These are phyloP conservation scores for Aporophyla lueneburgensis DNA, from an alignment of 2,888 invertebrate genomes.

Conservation along the genomic window DNA sequence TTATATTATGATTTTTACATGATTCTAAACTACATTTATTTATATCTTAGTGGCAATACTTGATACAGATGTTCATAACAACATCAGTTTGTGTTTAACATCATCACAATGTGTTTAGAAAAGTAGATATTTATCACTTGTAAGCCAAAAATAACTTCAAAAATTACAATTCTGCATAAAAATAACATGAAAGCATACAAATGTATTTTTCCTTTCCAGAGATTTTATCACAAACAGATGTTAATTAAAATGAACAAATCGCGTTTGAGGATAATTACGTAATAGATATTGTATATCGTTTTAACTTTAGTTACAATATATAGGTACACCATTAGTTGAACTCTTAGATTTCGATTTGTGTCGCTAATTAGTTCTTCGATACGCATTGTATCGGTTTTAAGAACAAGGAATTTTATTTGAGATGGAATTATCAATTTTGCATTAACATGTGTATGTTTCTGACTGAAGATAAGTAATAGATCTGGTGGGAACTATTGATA, in stretches of 20 bases:
- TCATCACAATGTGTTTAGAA: background rate
- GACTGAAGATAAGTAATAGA: background rate
- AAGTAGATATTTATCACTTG: background rate
- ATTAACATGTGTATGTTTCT: conserved; percentile 10
- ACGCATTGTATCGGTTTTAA: conserved; percentile 20
- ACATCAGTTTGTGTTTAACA: background rate
- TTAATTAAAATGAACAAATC: conserved; percentile 43
- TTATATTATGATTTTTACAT: background rate
- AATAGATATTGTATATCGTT: conserved; percentile 6
- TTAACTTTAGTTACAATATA: conserved; percentile 1
- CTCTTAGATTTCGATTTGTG: conserved; percentile 30
- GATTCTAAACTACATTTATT: background rate
- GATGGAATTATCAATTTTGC: background rate
- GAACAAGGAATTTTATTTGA: conserved; percentile 7
- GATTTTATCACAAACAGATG: conserved; percentile 25
- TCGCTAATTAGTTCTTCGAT: conserved; percentile 43
- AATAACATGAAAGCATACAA: conserved; percentile 22
- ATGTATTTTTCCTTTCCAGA: conserved; percentile 28
- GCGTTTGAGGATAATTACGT: conserved; percentile 33
- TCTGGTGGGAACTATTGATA: background rate
- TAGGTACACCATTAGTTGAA: conserved; percentile 20
- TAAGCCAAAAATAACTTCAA: background rate
- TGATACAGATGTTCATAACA: background rate
- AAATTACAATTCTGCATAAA: background rate
- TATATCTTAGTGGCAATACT: background rate